phyloP scores from a whole-genome alignment of 2,888 invertebrate genomes.

The Ennomos fuscantarius region DNA sequence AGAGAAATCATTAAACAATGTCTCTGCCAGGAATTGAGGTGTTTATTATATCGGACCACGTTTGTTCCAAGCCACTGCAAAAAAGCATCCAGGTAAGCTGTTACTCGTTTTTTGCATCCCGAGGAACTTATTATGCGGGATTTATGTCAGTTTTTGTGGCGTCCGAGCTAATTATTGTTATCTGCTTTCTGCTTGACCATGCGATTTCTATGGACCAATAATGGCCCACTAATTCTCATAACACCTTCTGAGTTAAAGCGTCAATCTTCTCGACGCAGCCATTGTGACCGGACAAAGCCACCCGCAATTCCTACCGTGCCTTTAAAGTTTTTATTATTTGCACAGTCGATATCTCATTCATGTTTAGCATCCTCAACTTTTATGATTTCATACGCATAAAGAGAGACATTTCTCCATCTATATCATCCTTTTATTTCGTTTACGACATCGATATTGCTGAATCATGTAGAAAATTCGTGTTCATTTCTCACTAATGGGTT shows the following conservation, averaged over 20 bases:
- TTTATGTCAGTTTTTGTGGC: slow-evolving; percentile 84
- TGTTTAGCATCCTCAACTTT: slow-evolving; percentile 53
- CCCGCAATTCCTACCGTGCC: slow-evolving; percentile 78
- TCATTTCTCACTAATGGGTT: slow-evolving; percentile 50
- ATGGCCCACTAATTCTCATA: slow-evolving; percentile 83
- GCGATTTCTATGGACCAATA: slow-evolving; percentile 76
- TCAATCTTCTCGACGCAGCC: slow-evolving; percentile 66
- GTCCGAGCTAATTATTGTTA: slow-evolving; percentile 84
- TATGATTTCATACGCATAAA: slow-evolving; percentile 38
- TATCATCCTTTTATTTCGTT: slow-evolving; percentile 14
- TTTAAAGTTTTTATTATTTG: slow-evolving; percentile 77
- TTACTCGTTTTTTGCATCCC: slow-evolving; percentile 70
- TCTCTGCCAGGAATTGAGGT: slow-evolving; percentile 82
- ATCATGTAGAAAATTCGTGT: slow-evolving; percentile 35
- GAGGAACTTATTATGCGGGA: slow-evolving; percentile 82
- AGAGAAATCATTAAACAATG: slow-evolving; percentile 83
- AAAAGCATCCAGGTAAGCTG: slow-evolving; percentile 78
- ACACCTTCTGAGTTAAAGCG: slow-evolving; percentile 79
- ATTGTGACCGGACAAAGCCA: slow-evolving; percentile 78
- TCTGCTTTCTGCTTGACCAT: slow-evolving; percentile 81
- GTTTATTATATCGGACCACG: slow-evolving; percentile 80
- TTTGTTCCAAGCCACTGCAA: slow-evolving; percentile 71
- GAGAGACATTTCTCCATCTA: slow-evolving; percentile 42
- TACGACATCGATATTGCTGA: slow-evolving; percentile 6
- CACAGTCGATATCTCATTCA: slow-evolving; percentile 77